Conservation (phyloP, 2,888 invertebrate genomes). For the Emmelina monodactyla region DNA sequence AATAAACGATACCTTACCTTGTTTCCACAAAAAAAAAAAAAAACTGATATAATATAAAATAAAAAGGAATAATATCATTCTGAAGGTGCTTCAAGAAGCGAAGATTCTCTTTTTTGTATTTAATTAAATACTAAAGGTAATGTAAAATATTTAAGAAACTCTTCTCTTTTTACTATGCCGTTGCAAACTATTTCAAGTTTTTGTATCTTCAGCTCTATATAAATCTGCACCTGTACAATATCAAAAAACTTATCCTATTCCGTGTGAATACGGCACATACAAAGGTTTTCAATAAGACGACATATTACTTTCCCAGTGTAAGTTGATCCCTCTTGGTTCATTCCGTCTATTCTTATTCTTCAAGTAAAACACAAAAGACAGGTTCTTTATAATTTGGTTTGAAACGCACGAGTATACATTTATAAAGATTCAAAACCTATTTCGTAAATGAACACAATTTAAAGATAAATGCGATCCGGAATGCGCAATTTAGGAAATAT, state of each 20-base stretch:
- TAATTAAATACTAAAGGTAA: too few species aligned
- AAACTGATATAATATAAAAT: too few species aligned
- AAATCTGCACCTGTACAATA: conserved; percentile 21
- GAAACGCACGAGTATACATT: conserved; percentile 39
- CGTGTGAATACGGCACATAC: conserved; percentile 45
- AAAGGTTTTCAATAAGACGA: conserved; percentile 31
- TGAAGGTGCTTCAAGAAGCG: too few species aligned
- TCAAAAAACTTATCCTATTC: conserved; percentile 31
- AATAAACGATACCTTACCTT: too few species aligned
- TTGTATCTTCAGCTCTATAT: conserved; percentile 21
- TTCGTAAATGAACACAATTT: conserved; percentile 60
- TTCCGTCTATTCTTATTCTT: conserved; percentile 15
- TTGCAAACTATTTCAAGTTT: too few species aligned
- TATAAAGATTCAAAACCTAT: conserved; percentile 58
- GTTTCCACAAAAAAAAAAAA: too few species aligned
- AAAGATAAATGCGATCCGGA: conserved; percentile 49
- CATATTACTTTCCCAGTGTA: conserved; percentile 30
- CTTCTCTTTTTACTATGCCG: too few species aligned
- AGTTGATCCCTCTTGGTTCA: conserved; percentile 24
- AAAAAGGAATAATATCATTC: too few species aligned
- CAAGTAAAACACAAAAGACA: background rate
- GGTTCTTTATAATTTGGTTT: conserved; percentile 15
- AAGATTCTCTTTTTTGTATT: too few species aligned
- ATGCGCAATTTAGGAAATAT: conserved; percentile 49
- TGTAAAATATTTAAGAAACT: too few species aligned